Evolutionary conservation across 2,888 invertebrate genomes (phyloP).

Genomic region (Glaucopsyche alexis): DNA sequence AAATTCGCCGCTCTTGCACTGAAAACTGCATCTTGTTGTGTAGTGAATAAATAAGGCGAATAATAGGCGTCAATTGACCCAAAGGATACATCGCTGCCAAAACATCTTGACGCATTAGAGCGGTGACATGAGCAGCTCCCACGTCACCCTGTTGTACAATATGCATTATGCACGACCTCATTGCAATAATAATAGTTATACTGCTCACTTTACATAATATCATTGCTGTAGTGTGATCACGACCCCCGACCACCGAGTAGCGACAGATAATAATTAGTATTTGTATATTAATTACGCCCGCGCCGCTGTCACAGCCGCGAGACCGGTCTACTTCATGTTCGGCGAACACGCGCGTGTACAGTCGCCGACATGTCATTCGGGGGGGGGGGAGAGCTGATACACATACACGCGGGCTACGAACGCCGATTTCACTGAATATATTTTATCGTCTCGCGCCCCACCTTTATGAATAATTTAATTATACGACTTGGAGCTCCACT

Average conservation of each 20-base stretch:
- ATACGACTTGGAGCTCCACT: neutral
- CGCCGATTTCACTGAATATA: neutral
- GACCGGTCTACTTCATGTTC: neutral
- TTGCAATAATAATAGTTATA: neutral
- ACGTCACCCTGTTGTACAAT: neutral
- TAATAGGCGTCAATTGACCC: too few relatives aligned
- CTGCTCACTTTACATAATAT: neutral
- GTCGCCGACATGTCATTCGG: neutral
- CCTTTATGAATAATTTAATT: conserved; percentile 13
- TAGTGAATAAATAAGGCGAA: too few relatives aligned
- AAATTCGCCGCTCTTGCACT: too few relatives aligned
- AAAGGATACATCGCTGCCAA: too few relatives aligned
- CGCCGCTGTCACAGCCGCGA: neutral
- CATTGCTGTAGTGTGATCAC: neutral
- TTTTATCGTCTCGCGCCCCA: neutral
- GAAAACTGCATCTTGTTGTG: too few relatives aligned
- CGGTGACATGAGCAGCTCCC: too few relatives aligned
- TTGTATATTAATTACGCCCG: neutral
- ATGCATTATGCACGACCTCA: neutral
- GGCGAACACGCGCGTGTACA: conserved; percentile 9
- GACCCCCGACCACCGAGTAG: neutral
- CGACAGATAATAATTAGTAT: neutral
- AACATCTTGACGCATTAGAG: too few relatives aligned
- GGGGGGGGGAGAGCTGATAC: neutral
- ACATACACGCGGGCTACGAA: neutral